Conservation (phyloP, 2,797 vertebrate genomes). For the Onychomys leucogaster region DNA sequence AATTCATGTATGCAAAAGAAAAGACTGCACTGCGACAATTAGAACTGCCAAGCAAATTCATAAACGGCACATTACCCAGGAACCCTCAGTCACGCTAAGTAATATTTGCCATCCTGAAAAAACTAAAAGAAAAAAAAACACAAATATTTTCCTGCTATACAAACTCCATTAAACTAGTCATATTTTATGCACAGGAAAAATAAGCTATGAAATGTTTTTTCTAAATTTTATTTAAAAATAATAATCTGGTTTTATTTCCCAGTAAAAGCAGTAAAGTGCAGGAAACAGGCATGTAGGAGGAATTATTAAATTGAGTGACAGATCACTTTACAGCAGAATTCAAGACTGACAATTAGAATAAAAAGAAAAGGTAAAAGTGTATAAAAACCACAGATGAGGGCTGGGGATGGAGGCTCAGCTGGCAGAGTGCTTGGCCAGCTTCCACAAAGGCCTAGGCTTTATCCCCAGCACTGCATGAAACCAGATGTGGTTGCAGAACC, state of each 20-base stretch:
- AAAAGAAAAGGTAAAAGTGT: neutral
- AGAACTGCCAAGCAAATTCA: neutral
- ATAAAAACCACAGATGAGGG: neutral
- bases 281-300: neutral
- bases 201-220: neutral
- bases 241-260: neutral
- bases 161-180: conserved; percentile 46
- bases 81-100: neutral
- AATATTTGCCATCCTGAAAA: neutral
- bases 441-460: neutral
- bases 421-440: neutral
- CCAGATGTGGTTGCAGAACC: neutral
- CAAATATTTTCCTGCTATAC: neutral
- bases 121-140: neutral
- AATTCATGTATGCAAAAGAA: conserved; percentile 41
- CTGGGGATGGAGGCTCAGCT: neutral
- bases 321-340: conserved; percentile 39
- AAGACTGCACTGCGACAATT: conserved; percentile 6
- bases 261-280: conserved; percentile 11
- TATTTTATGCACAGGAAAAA: conserved; percentile 43
- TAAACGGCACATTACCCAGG: neutral
- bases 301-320: neutral
- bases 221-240: neutral
- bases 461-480: neutral
- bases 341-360: neutral